Evolutionary conservation across 2,113 vertebrate species (phyloP).

Genomic region (Ctenomys sociabilis): DNA sequence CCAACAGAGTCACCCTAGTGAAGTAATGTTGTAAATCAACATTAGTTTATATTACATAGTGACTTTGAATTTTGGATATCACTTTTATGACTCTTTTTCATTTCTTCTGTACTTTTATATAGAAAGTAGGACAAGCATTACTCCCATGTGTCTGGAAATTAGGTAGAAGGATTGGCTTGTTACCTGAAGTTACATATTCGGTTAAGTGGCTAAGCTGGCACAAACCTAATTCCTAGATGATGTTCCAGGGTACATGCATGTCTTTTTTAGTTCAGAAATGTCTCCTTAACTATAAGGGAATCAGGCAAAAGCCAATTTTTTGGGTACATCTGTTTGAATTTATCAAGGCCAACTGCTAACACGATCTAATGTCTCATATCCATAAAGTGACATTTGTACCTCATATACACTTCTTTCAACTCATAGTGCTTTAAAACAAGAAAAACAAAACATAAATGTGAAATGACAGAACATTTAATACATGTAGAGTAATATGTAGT

Average conservation of each 20-base stretch:
- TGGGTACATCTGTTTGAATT: conserved; percentile 60
- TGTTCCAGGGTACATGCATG: background rate
- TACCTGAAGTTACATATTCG: background rate
- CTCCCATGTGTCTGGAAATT: background rate
- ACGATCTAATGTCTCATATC: conserved; percentile 59
- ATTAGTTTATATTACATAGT: background rate
- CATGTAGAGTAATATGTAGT: conserved; percentile 49
- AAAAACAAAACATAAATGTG: conserved; percentile 43
- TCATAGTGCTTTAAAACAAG: conserved; percentile 45
- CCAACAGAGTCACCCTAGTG: background rate
- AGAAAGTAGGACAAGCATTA: background rate
- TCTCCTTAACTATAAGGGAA: conserved; percentile 48
- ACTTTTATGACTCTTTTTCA: background rate
- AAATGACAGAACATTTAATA: conserved; percentile 57
- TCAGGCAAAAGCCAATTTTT: conserved; percentile 59
- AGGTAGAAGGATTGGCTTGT: background rate
- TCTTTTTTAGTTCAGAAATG: conserved; percentile 5
- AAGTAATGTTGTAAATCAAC: background rate
- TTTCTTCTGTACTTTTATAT: background rate
- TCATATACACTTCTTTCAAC: conserved; percentile 60
- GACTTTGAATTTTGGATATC: background rate
- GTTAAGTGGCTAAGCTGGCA: background rate
- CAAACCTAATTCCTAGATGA: background rate
- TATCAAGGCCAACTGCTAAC: conserved; percentile 42
- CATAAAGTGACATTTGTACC: conserved; percentile 42